Evolutionary conservation across 2,113 vertebrate species (phyloP).

Genomic region (Ptilorrhoa leucosticta): DNA sequence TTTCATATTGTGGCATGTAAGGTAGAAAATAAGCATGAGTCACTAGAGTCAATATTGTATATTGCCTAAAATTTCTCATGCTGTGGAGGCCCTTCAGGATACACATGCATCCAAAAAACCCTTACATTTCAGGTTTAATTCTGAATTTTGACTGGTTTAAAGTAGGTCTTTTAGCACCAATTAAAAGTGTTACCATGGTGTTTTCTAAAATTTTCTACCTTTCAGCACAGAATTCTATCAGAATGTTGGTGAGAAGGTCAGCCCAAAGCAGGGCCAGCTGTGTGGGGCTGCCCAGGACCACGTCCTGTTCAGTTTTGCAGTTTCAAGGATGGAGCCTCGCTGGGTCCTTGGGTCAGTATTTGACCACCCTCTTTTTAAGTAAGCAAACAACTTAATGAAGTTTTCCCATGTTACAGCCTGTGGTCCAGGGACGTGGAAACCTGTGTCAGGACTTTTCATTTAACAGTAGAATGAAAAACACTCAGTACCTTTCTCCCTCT

Average conservation of each 20-base stretch:
- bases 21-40: neutral
- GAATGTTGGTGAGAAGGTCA: neutral
- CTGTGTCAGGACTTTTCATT: neutral
- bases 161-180: neutral
- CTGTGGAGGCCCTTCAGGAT: neutral
- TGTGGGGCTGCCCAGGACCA: neutral
- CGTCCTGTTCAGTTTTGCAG: neutral
- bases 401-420: neutral
- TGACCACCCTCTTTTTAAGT: neutral
- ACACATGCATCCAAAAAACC: neutral
- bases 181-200: accelerated
- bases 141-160: neutral
- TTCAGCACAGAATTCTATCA: neutral
- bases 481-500: neutral
- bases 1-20: neutral
- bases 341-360: neutral
- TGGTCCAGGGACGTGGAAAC: neutral
- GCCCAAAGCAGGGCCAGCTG: neutral
- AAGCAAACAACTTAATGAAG: neutral
- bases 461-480: neutral
- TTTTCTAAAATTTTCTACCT: neutral
- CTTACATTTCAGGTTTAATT: neutral
- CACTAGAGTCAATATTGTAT: neutral
- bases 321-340: neutral
- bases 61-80: neutral